Base-by-base conservation (phyloP, 1,140 invertebrate species). In the Papilio aristodemus region DNA sequence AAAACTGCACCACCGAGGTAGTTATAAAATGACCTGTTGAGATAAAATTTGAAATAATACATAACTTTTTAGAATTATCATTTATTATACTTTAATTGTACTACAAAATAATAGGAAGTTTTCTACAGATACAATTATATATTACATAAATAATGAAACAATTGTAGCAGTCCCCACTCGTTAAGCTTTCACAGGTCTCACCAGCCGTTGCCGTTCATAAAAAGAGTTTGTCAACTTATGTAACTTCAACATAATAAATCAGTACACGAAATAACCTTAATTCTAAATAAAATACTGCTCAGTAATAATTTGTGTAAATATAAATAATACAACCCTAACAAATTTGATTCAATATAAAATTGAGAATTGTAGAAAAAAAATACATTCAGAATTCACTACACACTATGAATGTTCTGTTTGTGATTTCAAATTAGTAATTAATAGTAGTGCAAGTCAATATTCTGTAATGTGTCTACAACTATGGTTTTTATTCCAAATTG, bases 101-200 rank as follows among this genome's bases (percentile, higher is more conserved):
- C 89, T 91, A 91, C 89, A 91, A 91, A 91, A 91, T 91, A 91
- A 91, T 91, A 91, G 89, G 89, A 91, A 89, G 83, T 84, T 91
- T 81, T 89, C 87, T 91, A 89, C 87, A 89, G 77, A 85, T 89
- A 88, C 84, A 83, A 79, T 84, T 78, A 80, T 84, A 84, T 87
- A 82, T 83, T 89, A 90, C 85, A 90, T 90, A 90, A 87, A 91
- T 89, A 89, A 84, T 84, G 75, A 87, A 89, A 87, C 85, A 84
- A 84, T 84, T 84, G 86, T 76, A 82, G 82, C 82, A 83, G 79
- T 86, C 79, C 77, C 77, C 78, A 76, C 69, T 71, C 79, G 74
- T 86, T 69, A 72, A 77, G 78, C 76, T 72, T 79, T 71, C 77
- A 82, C 71, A 74, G 72, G 78, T 73, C 72, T 71, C 62, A 71